These are phyloP conservation scores for Lonchura striata DNA, from an alignment of 2,113 vertebrate species.

Conservation along the genomic window DNA sequence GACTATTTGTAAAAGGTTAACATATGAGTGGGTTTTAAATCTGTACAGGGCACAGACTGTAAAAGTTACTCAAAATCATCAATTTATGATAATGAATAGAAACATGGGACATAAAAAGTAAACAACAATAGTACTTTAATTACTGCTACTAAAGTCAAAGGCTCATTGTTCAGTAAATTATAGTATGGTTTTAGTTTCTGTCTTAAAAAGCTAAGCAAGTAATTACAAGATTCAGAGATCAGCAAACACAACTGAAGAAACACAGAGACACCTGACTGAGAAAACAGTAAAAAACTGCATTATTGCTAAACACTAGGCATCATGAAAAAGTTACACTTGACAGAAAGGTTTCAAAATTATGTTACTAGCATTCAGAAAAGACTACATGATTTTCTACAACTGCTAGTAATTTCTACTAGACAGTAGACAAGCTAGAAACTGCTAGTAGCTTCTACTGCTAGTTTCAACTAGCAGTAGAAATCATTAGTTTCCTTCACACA, in stretches of 20 bases:
- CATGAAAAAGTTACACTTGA: neutral
- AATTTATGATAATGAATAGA: neutral
- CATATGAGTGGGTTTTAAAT: neutral
- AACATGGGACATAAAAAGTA: neutral
- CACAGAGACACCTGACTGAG: neutral
- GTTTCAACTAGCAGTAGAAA: too few relatives aligned
- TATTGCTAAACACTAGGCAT: neutral
- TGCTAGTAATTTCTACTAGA: neutral
- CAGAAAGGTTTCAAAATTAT: neutral
- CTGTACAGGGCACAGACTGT: neutral
- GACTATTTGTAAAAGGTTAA: neutral
- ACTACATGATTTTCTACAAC: neutral
- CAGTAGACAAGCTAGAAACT: too few relatives aligned
- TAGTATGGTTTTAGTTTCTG: neutral
- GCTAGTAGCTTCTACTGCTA: too few relatives aligned
- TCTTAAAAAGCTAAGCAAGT: neutral
- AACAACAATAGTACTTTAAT: neutral
- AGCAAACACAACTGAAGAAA: neutral
- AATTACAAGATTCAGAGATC: neutral
- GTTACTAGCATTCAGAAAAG: neutral
- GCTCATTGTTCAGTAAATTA: neutral
- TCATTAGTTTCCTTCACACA: neutral
- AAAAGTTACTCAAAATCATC: neutral
- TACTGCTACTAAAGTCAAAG: neutral
- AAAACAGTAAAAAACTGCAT: neutral